Evolutionary conservation across 2,797 vertebrate genomes (phyloP).

Genomic region (Falco naumanni): DNA sequence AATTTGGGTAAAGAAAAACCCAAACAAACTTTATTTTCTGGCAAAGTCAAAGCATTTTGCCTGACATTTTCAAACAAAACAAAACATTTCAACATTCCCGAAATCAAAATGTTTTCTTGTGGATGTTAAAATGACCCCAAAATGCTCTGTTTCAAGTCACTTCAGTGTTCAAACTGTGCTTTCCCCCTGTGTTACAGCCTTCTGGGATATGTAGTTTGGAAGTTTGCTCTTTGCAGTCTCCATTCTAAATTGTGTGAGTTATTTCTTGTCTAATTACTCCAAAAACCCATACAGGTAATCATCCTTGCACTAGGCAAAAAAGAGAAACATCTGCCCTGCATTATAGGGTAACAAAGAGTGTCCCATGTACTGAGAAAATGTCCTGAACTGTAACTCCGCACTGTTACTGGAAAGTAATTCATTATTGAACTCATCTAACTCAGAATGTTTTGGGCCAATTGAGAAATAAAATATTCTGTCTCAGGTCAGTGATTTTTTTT

Average conservation of each 20-base stretch:
- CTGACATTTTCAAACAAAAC: conserved; percentile 56
- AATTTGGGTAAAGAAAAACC: background rate
- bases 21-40: background rate
- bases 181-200: background rate
- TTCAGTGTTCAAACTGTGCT: background rate
- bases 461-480: conserved; percentile 6
- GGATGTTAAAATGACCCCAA: background rate
- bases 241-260: background rate
- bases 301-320: background rate
- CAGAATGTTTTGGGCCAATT: background rate
- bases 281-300: background rate
- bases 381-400: background rate
- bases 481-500: background rate
- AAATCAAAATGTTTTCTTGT: conserved; percentile 44
- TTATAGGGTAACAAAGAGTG: conserved; percentile 25
- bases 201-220: conserved; percentile 51
- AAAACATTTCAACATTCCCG: conserved; percentile 45
- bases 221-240: background rate
- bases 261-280: background rate
- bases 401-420: conserved; percentile 30
- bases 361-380: conserved; percentile 25
- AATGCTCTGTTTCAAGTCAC: background rate
- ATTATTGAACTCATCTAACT: conserved; percentile 24
- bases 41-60: conserved; percentile 14
- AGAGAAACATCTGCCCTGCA: conserved; percentile 33